A percentile compares a stretch with the other conserved stretches of the same genome.
Evolutionary conservation across 2,797 vertebrate species (phyloP).

Genomic region (Gambelia wislizenii): DNA sequence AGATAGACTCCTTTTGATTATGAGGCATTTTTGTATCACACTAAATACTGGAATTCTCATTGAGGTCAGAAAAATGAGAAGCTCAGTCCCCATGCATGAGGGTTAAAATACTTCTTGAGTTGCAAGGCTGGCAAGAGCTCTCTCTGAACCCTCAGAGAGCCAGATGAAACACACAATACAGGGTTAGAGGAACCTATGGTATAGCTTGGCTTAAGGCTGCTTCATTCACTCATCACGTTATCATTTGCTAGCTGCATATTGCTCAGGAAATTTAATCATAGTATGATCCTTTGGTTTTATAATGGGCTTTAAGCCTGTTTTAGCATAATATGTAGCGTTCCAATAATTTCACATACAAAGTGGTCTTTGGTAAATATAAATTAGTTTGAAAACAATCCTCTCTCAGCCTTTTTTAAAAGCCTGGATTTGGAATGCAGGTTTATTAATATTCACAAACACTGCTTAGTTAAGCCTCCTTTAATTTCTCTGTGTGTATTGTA

Average conservation of each 20-base stretch:
- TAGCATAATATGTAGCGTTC: constrained; percentile 51
- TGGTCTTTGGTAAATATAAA: constrained; percentile 76
- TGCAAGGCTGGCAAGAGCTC: neutral
- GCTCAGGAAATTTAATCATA: neutral
- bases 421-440: constrained; percentile 78
- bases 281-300: constrained; percentile 14
- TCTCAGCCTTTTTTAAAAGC: constrained; percentile 74
- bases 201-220: neutral
- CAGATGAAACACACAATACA: neutral
- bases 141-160: neutral
- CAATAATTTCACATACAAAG: constrained; percentile 71
- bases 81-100: no score
- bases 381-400: constrained; percentile 79
- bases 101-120: neutral
- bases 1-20: no score
- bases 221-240: neutral
- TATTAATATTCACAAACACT: constrained; percentile 81
- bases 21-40: no score
- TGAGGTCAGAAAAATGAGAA: no score
- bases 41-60: no score
- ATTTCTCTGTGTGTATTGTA: constrained; percentile 81
- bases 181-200: neutral
- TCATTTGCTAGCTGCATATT: constrained; percentile 8
- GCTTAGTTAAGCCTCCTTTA: constrained; percentile 81
- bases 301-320: constrained; percentile 48